Conservation (phyloP, 2,888 invertebrate species). For the Agriopis leucophaearia region DNA sequence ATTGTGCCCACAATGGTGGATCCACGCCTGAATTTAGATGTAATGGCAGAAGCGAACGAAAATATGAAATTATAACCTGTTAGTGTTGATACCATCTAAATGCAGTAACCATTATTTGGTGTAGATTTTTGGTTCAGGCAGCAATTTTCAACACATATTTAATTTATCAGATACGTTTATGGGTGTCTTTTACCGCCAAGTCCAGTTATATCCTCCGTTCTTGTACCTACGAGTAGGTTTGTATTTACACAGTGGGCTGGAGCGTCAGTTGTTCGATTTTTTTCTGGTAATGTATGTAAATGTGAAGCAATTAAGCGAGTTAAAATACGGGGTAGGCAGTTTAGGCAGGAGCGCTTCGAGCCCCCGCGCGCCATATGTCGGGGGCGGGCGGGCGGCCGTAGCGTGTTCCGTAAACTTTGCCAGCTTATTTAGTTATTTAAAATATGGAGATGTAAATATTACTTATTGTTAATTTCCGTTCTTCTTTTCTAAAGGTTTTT, state of each 20-base stretch:
- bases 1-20: too few species aligned
- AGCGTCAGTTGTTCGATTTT: constrained; percentile 80
- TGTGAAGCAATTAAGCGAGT: constrained; percentile 86
- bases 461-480: constrained; percentile 18
- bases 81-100: too few species aligned
- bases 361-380: constrained; percentile 82
- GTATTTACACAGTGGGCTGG: constrained; percentile 74
- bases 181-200: too few species aligned
- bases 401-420: constrained; percentile 48
- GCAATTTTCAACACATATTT: too few species aligned
- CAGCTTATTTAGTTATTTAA: constrained; percentile 41
- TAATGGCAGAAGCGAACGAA: too few species aligned
- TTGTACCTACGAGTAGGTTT: constrained; percentile 42
- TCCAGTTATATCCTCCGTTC: too few species aligned
- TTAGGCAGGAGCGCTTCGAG: constrained; percentile 79
- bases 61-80: too few species aligned
- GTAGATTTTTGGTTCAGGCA: too few species aligned
- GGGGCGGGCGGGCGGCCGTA: constrained; percentile 70
- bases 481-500: not conserved
- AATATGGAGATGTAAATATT: constrained; percentile 37
- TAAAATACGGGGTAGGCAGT: constrained; percentile 85
- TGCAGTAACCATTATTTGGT: too few species aligned
- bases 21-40: too few species aligned
- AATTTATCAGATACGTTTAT: too few species aligned
- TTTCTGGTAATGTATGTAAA: constrained; percentile 85